These are phyloP conservation scores for Neotoma lepida DNA, from an alignment of 2,113 vertebrate genomes.

Conservation along the genomic window DNA sequence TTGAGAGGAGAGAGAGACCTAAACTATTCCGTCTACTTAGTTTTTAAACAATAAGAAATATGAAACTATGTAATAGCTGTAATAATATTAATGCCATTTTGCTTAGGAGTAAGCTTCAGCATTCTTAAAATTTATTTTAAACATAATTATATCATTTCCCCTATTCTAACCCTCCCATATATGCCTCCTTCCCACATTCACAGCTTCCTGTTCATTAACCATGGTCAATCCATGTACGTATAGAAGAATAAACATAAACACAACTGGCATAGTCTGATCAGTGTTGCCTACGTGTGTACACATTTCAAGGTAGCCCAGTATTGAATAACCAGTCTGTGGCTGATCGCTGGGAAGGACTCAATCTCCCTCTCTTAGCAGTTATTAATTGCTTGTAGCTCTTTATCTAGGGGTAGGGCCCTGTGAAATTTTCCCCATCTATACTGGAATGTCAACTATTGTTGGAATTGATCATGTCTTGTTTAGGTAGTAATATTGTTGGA, in stretches of 20 bases:
- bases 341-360: not conserved
- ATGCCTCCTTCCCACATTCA: not conserved
- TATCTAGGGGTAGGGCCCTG: not conserved
- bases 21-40: not conserved
- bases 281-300: not conserved
- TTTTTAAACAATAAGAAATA: constrained; percentile 14
- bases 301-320: not conserved
- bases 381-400: not conserved
- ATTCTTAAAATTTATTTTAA: not conserved
- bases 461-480: not conserved
- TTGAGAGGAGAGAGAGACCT: not conserved
- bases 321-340: not conserved
- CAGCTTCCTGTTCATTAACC: not conserved
- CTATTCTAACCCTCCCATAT: too few relatives aligned
- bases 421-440: not conserved
- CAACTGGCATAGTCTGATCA: not conserved
- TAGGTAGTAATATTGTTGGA: not conserved
- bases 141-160: not conserved
- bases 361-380: not conserved
- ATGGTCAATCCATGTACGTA: not conserved
- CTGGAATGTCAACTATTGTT: not conserved
- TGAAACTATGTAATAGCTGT: not conserved
- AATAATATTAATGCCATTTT: not conserved
- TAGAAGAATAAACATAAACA: not conserved
- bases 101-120: not conserved